Conservation (phyloP, 2,888 invertebrate genomes). For the Pheosia gnoma region DNA sequence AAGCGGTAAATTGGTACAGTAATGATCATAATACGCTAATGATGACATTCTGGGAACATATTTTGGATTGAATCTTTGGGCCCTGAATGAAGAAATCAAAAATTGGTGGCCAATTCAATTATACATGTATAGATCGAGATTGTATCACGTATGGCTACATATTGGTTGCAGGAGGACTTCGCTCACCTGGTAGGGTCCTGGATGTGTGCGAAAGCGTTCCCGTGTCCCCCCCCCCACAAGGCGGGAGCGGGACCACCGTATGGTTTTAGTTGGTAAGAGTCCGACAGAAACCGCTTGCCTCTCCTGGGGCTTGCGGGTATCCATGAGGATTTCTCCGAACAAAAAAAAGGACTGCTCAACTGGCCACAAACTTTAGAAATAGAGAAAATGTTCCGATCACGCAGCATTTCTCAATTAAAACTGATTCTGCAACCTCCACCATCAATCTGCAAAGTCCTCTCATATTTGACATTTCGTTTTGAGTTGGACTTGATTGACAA, state of each 20-base stretch:
- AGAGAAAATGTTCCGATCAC: slow-evolving; percentile 9
- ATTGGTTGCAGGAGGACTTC: slow-evolving; percentile 8
- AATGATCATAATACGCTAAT: slow-evolving; percentile 39
- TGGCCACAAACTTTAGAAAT: slow-evolving; percentile 29
- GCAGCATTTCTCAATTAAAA: background rate
- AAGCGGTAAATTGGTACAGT: slow-evolving; percentile 37
- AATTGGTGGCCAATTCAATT: slow-evolving; percentile 30
- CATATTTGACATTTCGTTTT: no score
- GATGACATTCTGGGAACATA: slow-evolving; percentile 43
- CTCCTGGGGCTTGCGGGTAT: no score
- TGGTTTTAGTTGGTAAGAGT: no score
- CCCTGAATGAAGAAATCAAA: slow-evolving; percentile 34
- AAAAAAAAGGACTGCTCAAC: background rate
- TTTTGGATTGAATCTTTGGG: slow-evolving; percentile 22
- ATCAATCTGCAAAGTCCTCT: no score
- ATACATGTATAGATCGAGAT: slow-evolving; percentile 35
- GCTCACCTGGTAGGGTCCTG: no score
- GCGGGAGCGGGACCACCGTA: no score
- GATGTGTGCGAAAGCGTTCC: no score
- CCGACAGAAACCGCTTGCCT: no score
- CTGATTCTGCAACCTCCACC: background rate
- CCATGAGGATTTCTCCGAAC: no score
- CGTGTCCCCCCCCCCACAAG: no score
- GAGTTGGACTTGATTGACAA: no score
- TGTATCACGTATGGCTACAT: slow-evolving; percentile 30